Evolutionary conservation across 1,140 invertebrate species (phyloP).

Genomic region (Bombus confusus): DNA sequence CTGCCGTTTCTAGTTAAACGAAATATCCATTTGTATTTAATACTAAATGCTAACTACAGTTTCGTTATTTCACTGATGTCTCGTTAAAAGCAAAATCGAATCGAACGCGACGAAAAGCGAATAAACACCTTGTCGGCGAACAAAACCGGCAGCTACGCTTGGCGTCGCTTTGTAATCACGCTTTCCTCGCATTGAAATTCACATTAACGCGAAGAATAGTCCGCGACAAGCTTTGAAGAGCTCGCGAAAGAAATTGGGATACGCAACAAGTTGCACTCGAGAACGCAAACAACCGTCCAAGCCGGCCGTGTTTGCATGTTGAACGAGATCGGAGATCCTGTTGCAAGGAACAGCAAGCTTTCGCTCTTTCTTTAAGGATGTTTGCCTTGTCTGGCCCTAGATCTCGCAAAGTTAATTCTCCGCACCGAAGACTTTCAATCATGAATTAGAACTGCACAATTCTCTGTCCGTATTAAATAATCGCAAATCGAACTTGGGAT

Average conservation of each 20-base stretch:
- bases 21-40: too few relatives aligned
- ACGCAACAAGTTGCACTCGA: conserved; percentile 53
- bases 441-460: background rate
- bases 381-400: background rate
- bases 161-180: conserved; percentile 7
- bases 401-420: background rate
- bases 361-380: conserved; percentile 10
- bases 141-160: background rate
- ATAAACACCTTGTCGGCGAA: background rate
- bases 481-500: too few relatives aligned
- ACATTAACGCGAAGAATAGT: conserved; percentile 36
- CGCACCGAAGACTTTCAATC: too few relatives aligned
- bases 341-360: conserved; percentile 24
- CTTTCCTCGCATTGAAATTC: conserved; percentile 24
- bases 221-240: conserved; percentile 38
- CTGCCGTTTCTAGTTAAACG: too few relatives aligned
- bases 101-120: background rate
- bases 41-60: too few relatives aligned
- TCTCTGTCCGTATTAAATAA: too few relatives aligned
- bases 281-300: conserved; percentile 43
- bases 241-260: conserved; percentile 51
- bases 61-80: background rate
- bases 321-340: conserved; percentile 31
- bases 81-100: background rate
- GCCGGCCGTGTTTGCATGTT: conserved; percentile 47